phyloP scores from a whole-genome alignment of 2,113 vertebrate species.

The Ranitomeya variabilis region DNA sequence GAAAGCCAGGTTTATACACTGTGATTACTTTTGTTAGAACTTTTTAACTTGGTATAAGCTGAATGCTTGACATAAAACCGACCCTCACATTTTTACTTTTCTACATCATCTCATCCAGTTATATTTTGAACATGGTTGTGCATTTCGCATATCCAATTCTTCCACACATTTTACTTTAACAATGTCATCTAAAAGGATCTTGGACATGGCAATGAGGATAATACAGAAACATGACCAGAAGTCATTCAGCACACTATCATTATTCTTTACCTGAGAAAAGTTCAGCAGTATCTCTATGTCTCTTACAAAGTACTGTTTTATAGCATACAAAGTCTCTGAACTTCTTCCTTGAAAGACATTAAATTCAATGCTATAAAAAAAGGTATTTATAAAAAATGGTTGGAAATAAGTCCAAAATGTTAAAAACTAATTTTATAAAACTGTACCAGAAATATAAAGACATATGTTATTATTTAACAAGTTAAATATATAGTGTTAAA shows the following conservation, averaged over 20 bases:
- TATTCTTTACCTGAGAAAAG: background rate
- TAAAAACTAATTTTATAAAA: background rate
- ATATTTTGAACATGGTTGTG: background rate
- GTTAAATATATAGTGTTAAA: too few species aligned
- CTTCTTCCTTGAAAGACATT: background rate
- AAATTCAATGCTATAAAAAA: background rate
- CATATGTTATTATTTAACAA: background rate
- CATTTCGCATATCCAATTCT: background rate
- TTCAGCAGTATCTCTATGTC: background rate
- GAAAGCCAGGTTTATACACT: too few species aligned
- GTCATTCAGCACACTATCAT: background rate
- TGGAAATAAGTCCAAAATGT: background rate
- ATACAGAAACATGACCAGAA: background rate
- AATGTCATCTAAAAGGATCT: background rate
- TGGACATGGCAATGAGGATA: background rate
- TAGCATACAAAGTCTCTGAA: background rate
- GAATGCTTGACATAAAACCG: too few species aligned
- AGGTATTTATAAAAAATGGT: background rate
- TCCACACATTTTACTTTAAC: background rate
- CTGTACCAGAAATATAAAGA: background rate
- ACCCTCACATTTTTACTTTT: background rate
- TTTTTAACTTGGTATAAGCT: too few species aligned
- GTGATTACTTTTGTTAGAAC: too few species aligned
- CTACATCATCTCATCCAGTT: background rate
- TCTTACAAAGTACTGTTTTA: slow-evolving; percentile 6